These are phyloP conservation scores for Campoletis raptor DNA, from an alignment of 2,888 invertebrate genomes.

Conservation along the genomic window DNA sequence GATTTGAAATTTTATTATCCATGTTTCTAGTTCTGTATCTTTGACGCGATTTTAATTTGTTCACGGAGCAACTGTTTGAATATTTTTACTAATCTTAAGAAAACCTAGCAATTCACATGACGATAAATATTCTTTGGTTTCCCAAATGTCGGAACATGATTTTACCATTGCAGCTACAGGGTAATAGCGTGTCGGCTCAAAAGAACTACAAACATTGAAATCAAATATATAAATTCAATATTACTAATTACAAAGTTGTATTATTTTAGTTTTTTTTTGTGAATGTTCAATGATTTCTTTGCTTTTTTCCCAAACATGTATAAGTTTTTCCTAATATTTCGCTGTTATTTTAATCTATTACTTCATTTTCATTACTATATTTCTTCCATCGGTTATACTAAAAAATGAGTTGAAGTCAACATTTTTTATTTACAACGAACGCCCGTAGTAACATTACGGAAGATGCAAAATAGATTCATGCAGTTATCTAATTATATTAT, in stretches of 20 bases:
- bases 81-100: not conserved
- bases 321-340: not conserved
- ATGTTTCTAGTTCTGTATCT: not conserved
- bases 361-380: not conserved
- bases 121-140: not conserved
- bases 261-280: not conserved
- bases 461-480: slow-evolving; percentile 10
- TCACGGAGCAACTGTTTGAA: not conserved
- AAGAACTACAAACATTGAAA: not conserved
- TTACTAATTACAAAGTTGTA: not conserved
- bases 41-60: not conserved
- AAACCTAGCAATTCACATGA: not conserved
- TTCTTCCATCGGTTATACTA: not conserved
- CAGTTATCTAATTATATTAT: not conserved
- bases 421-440: slow-evolving; percentile 10
- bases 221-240: not conserved
- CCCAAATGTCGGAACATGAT: not conserved
- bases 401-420: not conserved
- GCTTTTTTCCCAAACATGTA: not conserved
- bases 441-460: slow-evolving; percentile 9
- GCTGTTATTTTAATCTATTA: not conserved
- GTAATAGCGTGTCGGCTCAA: slow-evolving; percentile 1
- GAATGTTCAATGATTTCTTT: not conserved
- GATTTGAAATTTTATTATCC: not conserved
- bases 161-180: not conserved